Conservation (phyloP, 2,888 invertebrate species). For the Nebria salina region DNA sequence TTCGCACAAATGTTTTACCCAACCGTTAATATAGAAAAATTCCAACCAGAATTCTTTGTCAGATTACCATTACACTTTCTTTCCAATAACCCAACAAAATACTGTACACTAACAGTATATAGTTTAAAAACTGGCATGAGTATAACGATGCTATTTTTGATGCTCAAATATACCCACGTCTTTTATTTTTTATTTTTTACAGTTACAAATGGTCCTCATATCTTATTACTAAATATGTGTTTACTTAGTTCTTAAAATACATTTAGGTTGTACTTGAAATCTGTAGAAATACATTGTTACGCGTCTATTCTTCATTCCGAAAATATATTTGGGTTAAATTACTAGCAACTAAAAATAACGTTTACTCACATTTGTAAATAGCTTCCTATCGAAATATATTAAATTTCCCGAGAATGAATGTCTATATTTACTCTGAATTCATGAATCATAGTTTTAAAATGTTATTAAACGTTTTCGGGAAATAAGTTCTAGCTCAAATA, state of each 20-base stretch:
- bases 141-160: constrained; percentile 38
- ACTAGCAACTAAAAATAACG: not conserved
- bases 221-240: constrained; percentile 46
- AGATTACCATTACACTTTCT: constrained; percentile 29
- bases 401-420: no score
- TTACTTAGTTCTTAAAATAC: constrained; percentile 30
- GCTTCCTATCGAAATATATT: no score
- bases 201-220: constrained; percentile 16
- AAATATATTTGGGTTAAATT: not conserved
- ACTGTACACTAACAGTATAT: not conserved
- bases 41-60: constrained; percentile 17
- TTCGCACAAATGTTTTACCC: not conserved
- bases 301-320: not conserved
- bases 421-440: no score
- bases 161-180: constrained; percentile 36
- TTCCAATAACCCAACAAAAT: constrained; percentile 30
- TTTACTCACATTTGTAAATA: no score
- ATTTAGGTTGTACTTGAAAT: constrained; percentile 39
- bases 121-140: not conserved
- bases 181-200: not conserved
- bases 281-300: constrained; percentile 13
- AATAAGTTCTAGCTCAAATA: no score
- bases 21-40: not conserved
- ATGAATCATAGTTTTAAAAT: no score
- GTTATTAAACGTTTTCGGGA: no score